Conservation (phyloP, 1,140 invertebrate genomes). For the Battus philenor region DNA sequence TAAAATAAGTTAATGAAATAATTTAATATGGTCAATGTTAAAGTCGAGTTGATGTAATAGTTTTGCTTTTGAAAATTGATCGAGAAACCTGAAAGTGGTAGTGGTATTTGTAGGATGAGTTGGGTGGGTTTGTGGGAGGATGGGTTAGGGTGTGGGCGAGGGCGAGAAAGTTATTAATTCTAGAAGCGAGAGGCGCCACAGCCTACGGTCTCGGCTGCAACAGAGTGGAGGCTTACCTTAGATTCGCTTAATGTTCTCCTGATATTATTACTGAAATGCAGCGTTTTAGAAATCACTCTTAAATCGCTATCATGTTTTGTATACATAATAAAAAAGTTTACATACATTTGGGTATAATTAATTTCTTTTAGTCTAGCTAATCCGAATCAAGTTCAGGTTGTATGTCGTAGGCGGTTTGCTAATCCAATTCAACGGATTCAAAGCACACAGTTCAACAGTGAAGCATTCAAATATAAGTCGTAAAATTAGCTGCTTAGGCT, state of each 20-base stretch:
- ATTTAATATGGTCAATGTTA: background rate
- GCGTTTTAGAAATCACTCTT: slow-evolving; percentile 13
- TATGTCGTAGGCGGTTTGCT: too few species aligned
- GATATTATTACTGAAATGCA: slow-evolving; percentile 56
- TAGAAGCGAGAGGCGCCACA: slow-evolving; percentile 67
- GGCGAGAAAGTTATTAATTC: slow-evolving; percentile 72
- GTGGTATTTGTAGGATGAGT: slow-evolving; percentile 35
- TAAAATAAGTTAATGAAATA: too few species aligned
- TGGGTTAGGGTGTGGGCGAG: slow-evolving; percentile 29
- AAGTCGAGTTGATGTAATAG: background rate
- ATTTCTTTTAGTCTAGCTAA: too few species aligned
- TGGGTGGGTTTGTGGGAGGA: slow-evolving; percentile 23
- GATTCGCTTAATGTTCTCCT: slow-evolving; percentile 64
- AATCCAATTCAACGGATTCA: too few species aligned
- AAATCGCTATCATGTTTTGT: background rate
- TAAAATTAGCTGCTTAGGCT: too few species aligned
- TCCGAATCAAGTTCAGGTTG: slow-evolving; percentile 16
- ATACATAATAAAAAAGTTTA: too few species aligned
- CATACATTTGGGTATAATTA: too few species aligned
- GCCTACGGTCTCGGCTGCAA: slow-evolving; percentile 68
- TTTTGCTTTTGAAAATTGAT: slow-evolving; percentile 12
- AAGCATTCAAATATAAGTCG: too few species aligned
- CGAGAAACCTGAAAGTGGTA: slow-evolving; percentile 40
- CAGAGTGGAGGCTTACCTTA: slow-evolving; percentile 67
- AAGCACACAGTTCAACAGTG: too few species aligned